A percentile compares a stretch with the other conserved stretches of the same genome.
These are phyloP conservation scores for Dendrocincla tyrannina DNA, from an alignment of 2,797 vertebrate genomes.

Conservation along the genomic window DNA sequence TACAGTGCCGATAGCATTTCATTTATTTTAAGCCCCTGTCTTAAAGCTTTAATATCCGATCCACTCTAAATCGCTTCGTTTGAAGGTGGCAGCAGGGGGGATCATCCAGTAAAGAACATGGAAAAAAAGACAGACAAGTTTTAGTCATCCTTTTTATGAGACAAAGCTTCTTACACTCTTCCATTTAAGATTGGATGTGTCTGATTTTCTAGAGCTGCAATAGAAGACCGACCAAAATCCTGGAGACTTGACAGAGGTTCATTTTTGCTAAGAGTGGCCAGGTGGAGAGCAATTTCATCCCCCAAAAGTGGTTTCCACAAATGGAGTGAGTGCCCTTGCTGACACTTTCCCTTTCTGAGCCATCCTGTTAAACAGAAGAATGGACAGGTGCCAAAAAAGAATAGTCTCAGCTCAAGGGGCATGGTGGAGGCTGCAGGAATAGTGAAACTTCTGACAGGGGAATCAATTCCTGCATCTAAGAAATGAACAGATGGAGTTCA, in stretches of 20 bases:
- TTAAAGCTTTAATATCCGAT: conserved; percentile 44
- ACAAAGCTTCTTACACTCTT: conserved; percentile 1
- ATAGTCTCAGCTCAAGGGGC: not conserved
- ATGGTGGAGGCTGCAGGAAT: not conserved
- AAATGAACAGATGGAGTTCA: not conserved
- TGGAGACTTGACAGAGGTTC: not conserved
- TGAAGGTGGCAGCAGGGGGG: conserved; percentile 14
- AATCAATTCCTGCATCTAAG: not conserved
- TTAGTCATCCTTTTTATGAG: not conserved
- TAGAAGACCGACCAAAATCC: not conserved
- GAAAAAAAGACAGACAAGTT: not conserved
- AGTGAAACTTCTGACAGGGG: not conserved
- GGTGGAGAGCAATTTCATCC: not conserved
- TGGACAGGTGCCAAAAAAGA: not conserved
- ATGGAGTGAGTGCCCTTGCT: not conserved
- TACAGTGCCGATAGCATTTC: conserved; percentile 18
- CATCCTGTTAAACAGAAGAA: not conserved
- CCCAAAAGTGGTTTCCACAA: not conserved
- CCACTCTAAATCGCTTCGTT: conserved; percentile 11
- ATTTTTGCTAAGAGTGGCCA: not conserved
- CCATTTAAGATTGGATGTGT: not conserved
- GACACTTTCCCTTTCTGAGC: not conserved
- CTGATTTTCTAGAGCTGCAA: not conserved
- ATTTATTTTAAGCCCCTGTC: conserved; percentile 38
- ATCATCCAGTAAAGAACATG: conserved; percentile 4